phyloP scores from a whole-genome alignment of 2,113 vertebrate species.

The Salminus brasiliensis region DNA sequence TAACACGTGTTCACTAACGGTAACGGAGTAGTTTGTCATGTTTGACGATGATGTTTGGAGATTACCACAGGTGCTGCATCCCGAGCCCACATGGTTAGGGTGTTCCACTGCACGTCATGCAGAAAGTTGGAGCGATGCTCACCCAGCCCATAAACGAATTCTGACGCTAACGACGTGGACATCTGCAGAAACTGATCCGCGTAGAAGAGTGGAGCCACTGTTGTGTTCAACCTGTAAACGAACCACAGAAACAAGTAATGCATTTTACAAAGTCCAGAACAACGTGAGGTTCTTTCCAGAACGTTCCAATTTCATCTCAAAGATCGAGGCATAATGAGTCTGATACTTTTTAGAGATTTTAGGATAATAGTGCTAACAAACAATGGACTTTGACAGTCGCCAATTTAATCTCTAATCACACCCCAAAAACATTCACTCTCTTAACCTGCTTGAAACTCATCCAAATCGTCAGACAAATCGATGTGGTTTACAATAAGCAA shows the following conservation, averaged over 20 bases:
- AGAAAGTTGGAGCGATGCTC: conserved; percentile 83
- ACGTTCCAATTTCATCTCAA: no score
- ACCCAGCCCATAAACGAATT: conserved; percentile 83
- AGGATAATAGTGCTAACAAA: no score
- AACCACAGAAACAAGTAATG: background rate
- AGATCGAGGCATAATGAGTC: no score
- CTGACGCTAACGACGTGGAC: conserved; percentile 75
- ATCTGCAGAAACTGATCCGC: conserved; percentile 89
- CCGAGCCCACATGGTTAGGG: conserved; percentile 86
- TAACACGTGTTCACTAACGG: background rate
- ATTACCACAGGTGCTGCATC: conserved; percentile 84
- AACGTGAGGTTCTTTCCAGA: no score
- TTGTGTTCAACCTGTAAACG: conserved; percentile 80
- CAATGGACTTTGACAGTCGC: no score
- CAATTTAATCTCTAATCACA: no score
- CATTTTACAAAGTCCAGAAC: background rate
- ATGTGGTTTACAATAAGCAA: no score
- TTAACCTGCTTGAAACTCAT: no score
- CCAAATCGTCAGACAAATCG: no score
- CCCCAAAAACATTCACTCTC: no score
- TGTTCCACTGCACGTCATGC: conserved; percentile 85
- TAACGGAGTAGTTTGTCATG: background rate
- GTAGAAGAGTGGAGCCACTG: conserved; percentile 84
- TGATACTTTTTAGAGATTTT: no score
- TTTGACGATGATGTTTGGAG: no score